Evolutionary conservation across 2,888 invertebrate species (phyloP).

Genomic region (Meganola albula): DNA sequence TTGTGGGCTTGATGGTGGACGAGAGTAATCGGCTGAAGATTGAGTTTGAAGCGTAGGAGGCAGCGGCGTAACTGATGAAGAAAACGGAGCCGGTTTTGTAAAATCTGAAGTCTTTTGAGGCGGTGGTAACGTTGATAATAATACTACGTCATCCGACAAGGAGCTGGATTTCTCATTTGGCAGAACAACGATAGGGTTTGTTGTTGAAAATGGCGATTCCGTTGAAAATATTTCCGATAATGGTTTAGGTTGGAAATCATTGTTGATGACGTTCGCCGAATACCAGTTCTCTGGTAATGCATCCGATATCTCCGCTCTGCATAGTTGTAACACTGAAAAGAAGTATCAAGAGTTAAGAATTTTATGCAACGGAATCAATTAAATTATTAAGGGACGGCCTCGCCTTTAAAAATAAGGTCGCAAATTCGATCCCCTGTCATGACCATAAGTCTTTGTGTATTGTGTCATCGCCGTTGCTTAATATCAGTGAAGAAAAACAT

Average conservation of each 20-base stretch:
- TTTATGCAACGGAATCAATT: too few species aligned
- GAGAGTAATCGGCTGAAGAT: constrained; percentile 4
- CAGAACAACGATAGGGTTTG: constrained; percentile 43
- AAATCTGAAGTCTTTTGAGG: constrained; percentile 17
- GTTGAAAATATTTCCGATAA: constrained; percentile 62
- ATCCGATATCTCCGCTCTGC: constrained; percentile 55
- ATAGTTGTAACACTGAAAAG: constrained; percentile 67
- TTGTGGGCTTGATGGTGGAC: constrained; percentile 10
- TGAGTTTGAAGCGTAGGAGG: constrained; percentile 9
- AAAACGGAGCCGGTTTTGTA: constrained; percentile 7
- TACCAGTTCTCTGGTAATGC: constrained; percentile 54
- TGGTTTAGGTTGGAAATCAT: constrained; percentile 59
- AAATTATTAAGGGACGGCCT: too few species aligned
- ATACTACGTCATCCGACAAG: constrained; percentile 16
- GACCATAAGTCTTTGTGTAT: too few species aligned
- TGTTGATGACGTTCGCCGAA: constrained; percentile 61
- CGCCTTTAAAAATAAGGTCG: too few species aligned
- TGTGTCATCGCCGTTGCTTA: too few species aligned
- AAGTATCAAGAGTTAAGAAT: too few species aligned
- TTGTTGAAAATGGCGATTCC: constrained; percentile 41
- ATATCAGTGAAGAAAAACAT: too few species aligned
- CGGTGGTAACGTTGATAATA: constrained; percentile 27
- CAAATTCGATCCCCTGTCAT: too few species aligned
- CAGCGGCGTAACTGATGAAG: constrained; percentile 14
- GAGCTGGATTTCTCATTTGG: constrained; percentile 20